phyloP scores from a whole-genome alignment of 1,140 invertebrate genomes.

The Thereuonema tuberculata region DNA sequence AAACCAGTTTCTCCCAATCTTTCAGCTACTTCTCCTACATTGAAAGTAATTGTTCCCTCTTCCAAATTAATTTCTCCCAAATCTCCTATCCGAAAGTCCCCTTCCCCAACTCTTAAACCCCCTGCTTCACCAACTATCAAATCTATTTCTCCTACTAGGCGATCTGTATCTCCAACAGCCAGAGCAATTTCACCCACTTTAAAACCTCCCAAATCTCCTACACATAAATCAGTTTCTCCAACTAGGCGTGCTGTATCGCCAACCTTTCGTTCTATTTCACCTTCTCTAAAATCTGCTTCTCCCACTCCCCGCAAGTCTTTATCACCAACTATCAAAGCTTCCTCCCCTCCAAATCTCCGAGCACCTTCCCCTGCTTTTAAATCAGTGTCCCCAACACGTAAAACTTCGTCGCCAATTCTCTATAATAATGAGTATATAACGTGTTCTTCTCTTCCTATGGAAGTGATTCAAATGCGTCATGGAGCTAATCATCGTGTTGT shows the following conservation, averaged over 20 bases:
- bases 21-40: neutral
- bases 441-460: slow-evolving; percentile 4
- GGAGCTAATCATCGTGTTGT: neutral
- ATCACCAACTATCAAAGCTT: neutral
- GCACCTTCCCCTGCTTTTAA: neutral
- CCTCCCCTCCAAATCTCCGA: too few species aligned
- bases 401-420: neutral
- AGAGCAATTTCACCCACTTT: neutral
- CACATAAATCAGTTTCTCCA: neutral
- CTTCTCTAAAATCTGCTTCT: neutral
- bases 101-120: neutral
- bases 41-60: neutral
- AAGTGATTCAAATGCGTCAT: neutral
- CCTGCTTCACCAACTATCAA: neutral
- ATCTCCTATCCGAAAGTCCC: neutral
- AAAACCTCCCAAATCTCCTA: neutral
- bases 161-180: neutral
- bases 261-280: neutral
- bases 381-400: neutral
- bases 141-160: neutral
- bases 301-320: neutral
- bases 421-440: neutral
- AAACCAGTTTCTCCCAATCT: neutral
- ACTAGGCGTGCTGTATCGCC: neutral
- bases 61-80: neutral